Conservation (phyloP, 2,888 invertebrate species). For the Gnatocerus cornutus region DNA sequence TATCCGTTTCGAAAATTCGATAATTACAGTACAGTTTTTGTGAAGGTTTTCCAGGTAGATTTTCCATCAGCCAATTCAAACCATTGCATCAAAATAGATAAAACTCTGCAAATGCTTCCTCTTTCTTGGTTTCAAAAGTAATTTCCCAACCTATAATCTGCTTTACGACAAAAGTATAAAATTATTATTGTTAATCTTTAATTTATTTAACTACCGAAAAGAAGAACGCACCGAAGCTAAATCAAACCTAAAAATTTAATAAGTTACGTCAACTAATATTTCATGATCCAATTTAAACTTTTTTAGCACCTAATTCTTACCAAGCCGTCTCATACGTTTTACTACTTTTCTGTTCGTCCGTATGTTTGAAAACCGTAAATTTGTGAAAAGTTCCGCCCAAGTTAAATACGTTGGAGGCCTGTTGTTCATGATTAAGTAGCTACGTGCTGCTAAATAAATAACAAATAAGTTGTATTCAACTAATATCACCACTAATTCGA, state of each 20-base stretch:
- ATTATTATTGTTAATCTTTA: conserved; percentile 9
- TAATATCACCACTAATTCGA: no score
- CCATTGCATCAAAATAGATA: no score
- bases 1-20: no score
- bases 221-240: not conserved
- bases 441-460: no score
- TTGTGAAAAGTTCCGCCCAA: not conserved
- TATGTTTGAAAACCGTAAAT: conserved; percentile 11
- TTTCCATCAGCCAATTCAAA: no score
- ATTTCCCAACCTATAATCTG: not conserved
- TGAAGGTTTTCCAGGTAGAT: no score
- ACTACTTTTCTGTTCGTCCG: conserved; percentile 4
- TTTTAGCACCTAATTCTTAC: conserved; percentile 17
- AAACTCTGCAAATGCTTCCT: no score
- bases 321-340: conserved; percentile 6
- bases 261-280: conserved; percentile 17
- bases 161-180: conserved; percentile 4
- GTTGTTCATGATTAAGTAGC: no score
- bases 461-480: no score
- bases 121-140: no score
- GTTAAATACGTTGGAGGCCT: no score
- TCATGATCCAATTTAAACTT: conserved; percentile 20
- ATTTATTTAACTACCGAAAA: conserved; percentile 2
- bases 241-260: conserved; percentile 18
- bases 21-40: no score